Base-by-base conservation (phyloP, 2,888 invertebrate species). In the Blomia tropicalis region DNA sequence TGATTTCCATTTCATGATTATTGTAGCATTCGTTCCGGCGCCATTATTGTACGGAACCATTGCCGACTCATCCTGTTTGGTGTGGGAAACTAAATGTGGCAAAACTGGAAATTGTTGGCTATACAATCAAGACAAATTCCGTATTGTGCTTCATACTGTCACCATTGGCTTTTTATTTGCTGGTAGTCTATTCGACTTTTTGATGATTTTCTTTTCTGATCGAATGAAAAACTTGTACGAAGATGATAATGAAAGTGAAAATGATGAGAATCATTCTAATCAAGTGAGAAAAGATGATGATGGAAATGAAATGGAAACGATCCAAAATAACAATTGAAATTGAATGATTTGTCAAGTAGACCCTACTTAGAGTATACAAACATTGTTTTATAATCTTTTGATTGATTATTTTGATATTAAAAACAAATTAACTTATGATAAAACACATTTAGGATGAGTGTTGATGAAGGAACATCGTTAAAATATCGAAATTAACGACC, bases 41-140 rank as follows among this genome's bases (percentile, higher is more conserved):
- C 69, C 69, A 2, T 29, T 68, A 19, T 66, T 69, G 41, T 69
- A 65, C 30, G 68, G 68, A 1, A 62, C 64, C 3, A 58, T 69
- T 4, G 66, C 67, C n/a, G 69, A 69, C 51, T 63, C 65, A 1
- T 63, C 67, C 14, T 68, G 68, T 43, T 29, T 65, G n/a, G 65
- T 69, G 0, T 69, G 68, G 69, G 68, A 68, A 51, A 47, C 63
- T n/a, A 66, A 63, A 22, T 68, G 69, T 29, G 66, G 66, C 3
- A 66, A 66, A 36, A 63, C 61, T 2, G 68, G 69, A 14, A 68
- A 67, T 27, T 69, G 68, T 54, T 69, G 69, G 68, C 41, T 69
- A 2, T 69, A 69, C 58, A 67, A 69, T 36, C 58, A 63, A 3
- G 66, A 67, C 29, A 67, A 66, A 31, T 67, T 69, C 60, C 47